Percentiles rank a stretch among this genome's conserved stretches.
Evolutionary conservation across 2,113 vertebrate genomes (phyloP).

Genomic region (Istiophorus platypterus): DNA sequence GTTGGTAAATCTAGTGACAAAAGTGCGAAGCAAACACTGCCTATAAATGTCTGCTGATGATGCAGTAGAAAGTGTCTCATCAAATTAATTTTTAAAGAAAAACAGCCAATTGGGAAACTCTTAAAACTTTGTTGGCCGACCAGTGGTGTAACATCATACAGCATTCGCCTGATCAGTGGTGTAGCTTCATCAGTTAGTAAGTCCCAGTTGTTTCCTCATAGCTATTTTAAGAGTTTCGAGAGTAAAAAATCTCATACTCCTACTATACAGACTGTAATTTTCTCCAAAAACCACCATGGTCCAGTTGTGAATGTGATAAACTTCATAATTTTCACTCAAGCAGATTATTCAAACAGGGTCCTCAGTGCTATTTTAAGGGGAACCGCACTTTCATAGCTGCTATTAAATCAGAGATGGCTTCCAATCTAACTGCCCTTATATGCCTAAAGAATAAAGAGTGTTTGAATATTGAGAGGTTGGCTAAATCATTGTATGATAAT

Average conservation of each 20-base stretch:
- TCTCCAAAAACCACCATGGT: background rate
- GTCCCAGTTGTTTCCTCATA: too few species aligned
- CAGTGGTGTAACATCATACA: too few species aligned
- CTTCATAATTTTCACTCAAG: slow-evolving; percentile 20
- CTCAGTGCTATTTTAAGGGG: slow-evolving; percentile 13
- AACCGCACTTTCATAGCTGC: slow-evolving; percentile 4
- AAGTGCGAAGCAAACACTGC: too few species aligned
- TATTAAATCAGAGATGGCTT: slow-evolving; percentile 30
- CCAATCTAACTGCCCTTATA: slow-evolving; percentile 7
- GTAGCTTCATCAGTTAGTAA: too few species aligned
- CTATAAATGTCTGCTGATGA: too few species aligned
- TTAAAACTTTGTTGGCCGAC: too few species aligned
- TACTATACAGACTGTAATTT: background rate
- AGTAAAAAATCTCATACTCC: background rate
- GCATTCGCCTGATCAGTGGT: too few species aligned
- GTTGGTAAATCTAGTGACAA: background rate
- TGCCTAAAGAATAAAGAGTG: slow-evolving; percentile 4
- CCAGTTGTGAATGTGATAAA: slow-evolving; percentile 16
- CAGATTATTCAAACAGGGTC: slow-evolving; percentile 3
- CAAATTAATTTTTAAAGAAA: too few species aligned
- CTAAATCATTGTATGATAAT: slow-evolving; percentile 21
- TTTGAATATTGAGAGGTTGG: slow-evolving; percentile 12
- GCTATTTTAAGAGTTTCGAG: background rate
- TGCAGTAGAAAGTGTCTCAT: too few species aligned
- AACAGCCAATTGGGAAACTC: too few species aligned